Conservation (phyloP, 2,888 invertebrate genomes). For the Formica aserva region DNA sequence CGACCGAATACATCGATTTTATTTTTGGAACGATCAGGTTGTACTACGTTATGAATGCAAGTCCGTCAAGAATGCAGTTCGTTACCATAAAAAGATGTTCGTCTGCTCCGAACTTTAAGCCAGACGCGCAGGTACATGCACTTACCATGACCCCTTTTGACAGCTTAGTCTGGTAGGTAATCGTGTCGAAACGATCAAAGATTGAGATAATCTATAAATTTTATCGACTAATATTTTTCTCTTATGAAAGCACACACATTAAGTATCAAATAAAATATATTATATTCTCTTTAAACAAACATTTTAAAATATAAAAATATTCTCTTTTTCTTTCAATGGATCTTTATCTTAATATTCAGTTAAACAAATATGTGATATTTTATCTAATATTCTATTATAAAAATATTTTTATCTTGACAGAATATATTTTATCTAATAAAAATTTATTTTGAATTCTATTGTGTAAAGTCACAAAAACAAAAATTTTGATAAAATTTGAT, state of each 20-base stretch:
- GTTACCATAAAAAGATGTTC: conserved; percentile 63
- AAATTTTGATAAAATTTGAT: not conserved
- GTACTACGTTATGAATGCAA: conserved; percentile 38
- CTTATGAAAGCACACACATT: not conserved
- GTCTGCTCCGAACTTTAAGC: conserved; percentile 55
- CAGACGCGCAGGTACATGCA: conserved; percentile 65
- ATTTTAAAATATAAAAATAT: not conserved
- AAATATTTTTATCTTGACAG: not conserved
- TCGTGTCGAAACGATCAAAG: conserved; percentile 15
- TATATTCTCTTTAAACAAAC: not conserved
- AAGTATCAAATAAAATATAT: not conserved
- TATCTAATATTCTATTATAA: not conserved
- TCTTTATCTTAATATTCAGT: not conserved
- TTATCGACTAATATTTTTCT: not conserved
- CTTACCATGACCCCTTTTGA: conserved; percentile 64
- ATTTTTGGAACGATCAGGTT: conserved; percentile 56
- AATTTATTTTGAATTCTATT: not conserved
- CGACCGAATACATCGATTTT: conserved; percentile 45
- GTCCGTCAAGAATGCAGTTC: conserved; percentile 70
- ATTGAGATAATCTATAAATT: not conserved
- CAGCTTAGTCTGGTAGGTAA: conserved; percentile 46
- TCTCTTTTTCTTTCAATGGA: not conserved
- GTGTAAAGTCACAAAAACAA: not conserved
- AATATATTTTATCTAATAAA: not conserved
- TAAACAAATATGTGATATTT: conserved; percentile 2